Base-by-base conservation (phyloP, 2,113 vertebrate species). In the Pao palembangensis region DNA sequence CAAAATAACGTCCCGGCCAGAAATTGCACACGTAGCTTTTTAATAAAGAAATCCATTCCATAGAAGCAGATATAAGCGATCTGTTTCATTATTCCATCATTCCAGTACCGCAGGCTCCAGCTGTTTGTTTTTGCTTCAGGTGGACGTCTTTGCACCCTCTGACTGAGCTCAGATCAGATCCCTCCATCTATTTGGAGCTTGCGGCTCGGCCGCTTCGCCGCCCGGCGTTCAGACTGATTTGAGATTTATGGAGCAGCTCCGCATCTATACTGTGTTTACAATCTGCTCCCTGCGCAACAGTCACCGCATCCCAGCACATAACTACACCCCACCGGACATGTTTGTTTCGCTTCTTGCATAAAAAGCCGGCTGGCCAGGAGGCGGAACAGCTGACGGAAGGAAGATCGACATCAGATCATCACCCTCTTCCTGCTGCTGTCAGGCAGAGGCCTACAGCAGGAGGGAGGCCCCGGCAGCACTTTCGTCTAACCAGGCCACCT, bases 361-460 rank as follows among this genome's bases (percentile, higher is more conserved):
- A 49, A 28, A 61, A 58, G 5, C 23, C 3, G 23, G 50, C 50
- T 31, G 49, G 34, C 48, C 59, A 15, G 47, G 38, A 57, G 18
- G 15, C 13, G 16, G 16, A 51, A 28, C 43, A 54, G 47, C 16
- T 43, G 67, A 47, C 43, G 58, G 44, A 20, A 11, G 14, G 64
- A 28, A 46, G 17, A 50, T 51, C 17, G 42, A 64, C 57, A 48
- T 74, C 64, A 50, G 5, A 71, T 67, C 65, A 72, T 79, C 67
- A 7, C 58, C 53, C 65, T 51, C 57, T 11, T 59, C n/a, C 42
- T 60, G 63, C 64, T 74, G 46, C 49, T 48, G 31, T 46, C 25
- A 70, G 11, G 11, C 48, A 43, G 20, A 50, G 67, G 58, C 73
- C 65, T 53, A 28, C 75, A 52, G 75, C 59, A 20, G 61, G 25